Base-by-base conservation (phyloP, 2,888 invertebrate species). In the Scaptomyza caliginosa region DNA sequence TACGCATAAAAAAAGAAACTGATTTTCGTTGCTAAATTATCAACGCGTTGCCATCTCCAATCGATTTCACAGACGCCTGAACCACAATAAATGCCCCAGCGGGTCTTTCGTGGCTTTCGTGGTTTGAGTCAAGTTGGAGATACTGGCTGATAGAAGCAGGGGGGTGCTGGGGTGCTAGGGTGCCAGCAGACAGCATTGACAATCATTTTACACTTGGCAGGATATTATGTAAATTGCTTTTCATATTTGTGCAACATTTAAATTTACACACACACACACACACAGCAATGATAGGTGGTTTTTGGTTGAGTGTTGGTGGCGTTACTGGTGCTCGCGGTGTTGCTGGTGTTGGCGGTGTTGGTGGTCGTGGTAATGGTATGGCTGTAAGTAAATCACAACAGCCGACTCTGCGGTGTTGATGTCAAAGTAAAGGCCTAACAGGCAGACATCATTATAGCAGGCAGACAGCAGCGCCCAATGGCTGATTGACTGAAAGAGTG, bases 181-280 rank as follows among this genome's bases (percentile, higher is more conserved):
- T n/a, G 4, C 21, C 23, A 36, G 28, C 69, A 62, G 65, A 62
- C 68, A 68, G 64, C 85, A 86, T 82, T 87, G 83, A 86, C 83
- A 87, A 88, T 86, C 83, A 88, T 88, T 88, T 86, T 86, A 88
- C 86, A 85, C 84, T 83, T 83, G 88, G 86, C 67, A 75, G 84
- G 71, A 86, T 88, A 82, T 84, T 86, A 84, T 86, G 84, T 87
- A 84, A 84, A 84, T 87, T 84, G 86, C 86, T 84, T 84, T 87
- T 87, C 88, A 84, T 84, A 84, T 84, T 84, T 87, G 88, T 87
- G 84, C 88, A 84, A 77, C 84, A 84, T 84, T 84, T 84, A 88
- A 87, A 87, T 84, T 73, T 73, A 65, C 60, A 81, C 75, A 67
- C 67, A 67, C 50, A 46, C 62, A 45, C 11, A 69, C 40, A 34